Conservation (phyloP, 2,797 vertebrate species). For the Leucoraja ocellata region DNA sequence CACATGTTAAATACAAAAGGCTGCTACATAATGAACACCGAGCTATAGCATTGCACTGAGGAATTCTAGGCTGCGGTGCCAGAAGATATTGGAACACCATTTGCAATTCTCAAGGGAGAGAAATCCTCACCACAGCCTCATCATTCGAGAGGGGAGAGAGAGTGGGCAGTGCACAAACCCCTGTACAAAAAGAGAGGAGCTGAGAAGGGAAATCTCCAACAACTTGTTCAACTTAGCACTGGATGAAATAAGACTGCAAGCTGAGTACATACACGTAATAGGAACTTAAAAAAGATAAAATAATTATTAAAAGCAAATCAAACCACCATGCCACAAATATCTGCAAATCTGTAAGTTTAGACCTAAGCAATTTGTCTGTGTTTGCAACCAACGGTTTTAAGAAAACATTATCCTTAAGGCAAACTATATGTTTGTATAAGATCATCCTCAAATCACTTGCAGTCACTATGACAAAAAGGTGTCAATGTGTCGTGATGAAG, state of each 20-base stretch:
- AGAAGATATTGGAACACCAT: background rate
- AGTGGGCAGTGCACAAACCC: background rate
- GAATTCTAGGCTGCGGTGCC: background rate
- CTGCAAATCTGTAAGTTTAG: background rate
- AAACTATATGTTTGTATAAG: background rate
- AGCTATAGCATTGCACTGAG: background rate
- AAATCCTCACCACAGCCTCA: background rate
- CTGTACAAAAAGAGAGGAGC: background rate
- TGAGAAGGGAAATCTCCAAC: background rate
- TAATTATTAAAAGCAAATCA: background rate
- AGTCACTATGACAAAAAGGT: background rate
- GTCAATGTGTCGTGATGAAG: background rate
- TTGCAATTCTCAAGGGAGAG: background rate
- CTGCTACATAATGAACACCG: slow-evolving; percentile 1
- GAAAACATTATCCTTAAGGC: background rate
- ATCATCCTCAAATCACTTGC: background rate
- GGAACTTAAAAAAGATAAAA: background rate
- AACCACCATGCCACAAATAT: background rate
- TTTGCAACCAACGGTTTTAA: background rate
- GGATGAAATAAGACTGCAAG: background rate
- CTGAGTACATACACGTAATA: background rate
- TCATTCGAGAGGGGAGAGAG: background rate
- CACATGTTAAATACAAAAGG: background rate
- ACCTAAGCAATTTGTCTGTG: background rate
- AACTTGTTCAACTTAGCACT: background rate